These are phyloP conservation scores for Platanista minor DNA, from an alignment of 2,113 vertebrate genomes.

Conservation along the genomic window DNA sequence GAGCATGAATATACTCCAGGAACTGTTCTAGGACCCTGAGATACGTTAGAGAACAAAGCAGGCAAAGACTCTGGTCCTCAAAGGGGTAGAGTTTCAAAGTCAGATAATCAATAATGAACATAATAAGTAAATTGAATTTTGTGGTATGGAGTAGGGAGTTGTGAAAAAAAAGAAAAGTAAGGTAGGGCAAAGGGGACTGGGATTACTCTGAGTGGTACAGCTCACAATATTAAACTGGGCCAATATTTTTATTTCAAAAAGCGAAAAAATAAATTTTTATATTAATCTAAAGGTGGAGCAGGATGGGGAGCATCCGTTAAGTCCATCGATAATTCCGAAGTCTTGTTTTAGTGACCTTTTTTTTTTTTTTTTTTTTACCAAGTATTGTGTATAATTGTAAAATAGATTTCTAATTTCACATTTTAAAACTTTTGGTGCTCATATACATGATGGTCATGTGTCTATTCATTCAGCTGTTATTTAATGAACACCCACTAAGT, in stretches of 20 bases:
- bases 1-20: not conserved
- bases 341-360: not conserved
- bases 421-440: not conserved
- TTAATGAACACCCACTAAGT: not conserved
- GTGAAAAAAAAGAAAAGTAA: conserved; percentile 15
- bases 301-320: not conserved
- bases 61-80: not conserved
- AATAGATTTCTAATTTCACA: not conserved
- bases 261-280: not conserved
- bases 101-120: not conserved
- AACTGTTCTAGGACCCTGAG: not conserved
- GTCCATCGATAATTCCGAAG: not conserved
- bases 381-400: not conserved
- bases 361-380: not conserved
- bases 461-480: not conserved
- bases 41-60: not conserved
- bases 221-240: not conserved
- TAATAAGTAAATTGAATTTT: not conserved
- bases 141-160: not conserved
- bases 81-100: not conserved
- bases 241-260: conserved; percentile 8
- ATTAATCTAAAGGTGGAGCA: not conserved
- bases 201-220: not conserved
- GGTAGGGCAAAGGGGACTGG: not conserved
- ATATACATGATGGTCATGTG: not conserved